Conservation (phyloP, 2,797 vertebrate species). For the Alfaro cultratus region DNA sequence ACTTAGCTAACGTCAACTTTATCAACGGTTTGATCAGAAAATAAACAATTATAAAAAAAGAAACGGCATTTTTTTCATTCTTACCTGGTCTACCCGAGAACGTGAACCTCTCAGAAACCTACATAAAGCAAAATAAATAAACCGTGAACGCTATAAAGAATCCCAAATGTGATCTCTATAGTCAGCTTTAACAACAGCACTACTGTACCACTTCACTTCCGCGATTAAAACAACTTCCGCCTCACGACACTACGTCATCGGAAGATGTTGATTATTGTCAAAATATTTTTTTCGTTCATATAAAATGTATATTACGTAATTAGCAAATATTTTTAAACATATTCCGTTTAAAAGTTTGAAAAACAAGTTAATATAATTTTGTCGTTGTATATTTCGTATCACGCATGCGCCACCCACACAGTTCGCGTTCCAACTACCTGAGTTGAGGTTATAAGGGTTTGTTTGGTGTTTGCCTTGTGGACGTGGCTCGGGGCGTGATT, state of each 20-base stretch:
- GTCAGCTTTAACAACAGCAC: slow-evolving; percentile 27
- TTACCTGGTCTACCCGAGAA: slow-evolving; percentile 55
- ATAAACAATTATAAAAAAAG: too few relatives aligned
- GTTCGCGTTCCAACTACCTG: background rate
- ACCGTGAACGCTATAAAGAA: background rate
- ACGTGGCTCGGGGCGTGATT: slow-evolving; percentile 80
- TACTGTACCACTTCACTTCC: slow-evolving; percentile 59
- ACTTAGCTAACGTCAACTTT: slow-evolving; percentile 34
- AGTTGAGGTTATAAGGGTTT: too few relatives aligned
- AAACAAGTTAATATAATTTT: background rate
- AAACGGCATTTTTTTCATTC: background rate
- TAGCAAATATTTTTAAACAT: background rate
- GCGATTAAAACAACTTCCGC: slow-evolving; percentile 66
- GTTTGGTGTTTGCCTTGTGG: too few relatives aligned
- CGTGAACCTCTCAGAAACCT: slow-evolving; percentile 5
- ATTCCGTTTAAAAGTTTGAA: background rate
- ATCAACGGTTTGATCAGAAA: background rate
- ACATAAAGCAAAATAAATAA: slow-evolving; percentile 34
- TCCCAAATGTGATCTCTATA: background rate
- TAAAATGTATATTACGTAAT: background rate
- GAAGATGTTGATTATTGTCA: background rate
- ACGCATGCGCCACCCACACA: background rate
- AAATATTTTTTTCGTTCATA: background rate
- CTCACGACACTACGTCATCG: slow-evolving; percentile 18
- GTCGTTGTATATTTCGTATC: too few relatives aligned